Evolutionary conservation across 2,797 vertebrate genomes (phyloP).

Genomic region (Odontamblyopus rebecca): DNA sequence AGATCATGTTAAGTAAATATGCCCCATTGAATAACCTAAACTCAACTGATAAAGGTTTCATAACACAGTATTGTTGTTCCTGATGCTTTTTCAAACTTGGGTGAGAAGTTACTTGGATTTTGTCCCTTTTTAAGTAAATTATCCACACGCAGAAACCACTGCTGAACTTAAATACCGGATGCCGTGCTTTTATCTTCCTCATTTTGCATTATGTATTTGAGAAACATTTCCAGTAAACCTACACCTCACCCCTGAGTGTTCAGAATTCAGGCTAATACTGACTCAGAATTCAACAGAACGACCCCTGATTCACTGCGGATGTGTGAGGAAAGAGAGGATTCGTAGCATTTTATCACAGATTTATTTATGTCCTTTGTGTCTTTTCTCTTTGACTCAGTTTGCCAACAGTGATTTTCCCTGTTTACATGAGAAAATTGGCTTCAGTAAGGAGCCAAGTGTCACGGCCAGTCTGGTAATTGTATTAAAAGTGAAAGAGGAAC

Average conservation of each 20-base stretch:
- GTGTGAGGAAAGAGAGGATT: not conserved
- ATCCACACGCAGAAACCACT: too few species aligned
- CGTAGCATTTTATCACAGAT: not conserved
- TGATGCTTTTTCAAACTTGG: not conserved
- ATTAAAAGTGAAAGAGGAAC: slow-evolving; percentile 21
- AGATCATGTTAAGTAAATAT: not conserved
- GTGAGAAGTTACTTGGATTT: not conserved
- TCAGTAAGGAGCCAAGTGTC: not conserved
- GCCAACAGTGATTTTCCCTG: not conserved
- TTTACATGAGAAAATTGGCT: not conserved
- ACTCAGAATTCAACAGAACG: not conserved
- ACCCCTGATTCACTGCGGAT: slow-evolving; percentile 7
- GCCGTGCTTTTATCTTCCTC: not conserved
- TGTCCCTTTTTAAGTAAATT: too few species aligned
- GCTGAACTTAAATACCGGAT: not conserved
- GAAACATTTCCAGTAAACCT: not conserved
- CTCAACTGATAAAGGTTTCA: not conserved
- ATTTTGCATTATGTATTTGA: not conserved
- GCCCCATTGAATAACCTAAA: not conserved
- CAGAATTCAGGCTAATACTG: not conserved
- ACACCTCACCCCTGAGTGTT: not conserved
- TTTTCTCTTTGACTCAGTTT: not conserved
- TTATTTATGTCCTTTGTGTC: not conserved
- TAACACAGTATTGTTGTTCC: not conserved
- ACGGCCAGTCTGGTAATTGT: slow-evolving; percentile 20